These are phyloP conservation scores for Botrylloides violaceus DNA, from an alignment of 23 tunicate species.

Conservation along the genomic window DNA sequence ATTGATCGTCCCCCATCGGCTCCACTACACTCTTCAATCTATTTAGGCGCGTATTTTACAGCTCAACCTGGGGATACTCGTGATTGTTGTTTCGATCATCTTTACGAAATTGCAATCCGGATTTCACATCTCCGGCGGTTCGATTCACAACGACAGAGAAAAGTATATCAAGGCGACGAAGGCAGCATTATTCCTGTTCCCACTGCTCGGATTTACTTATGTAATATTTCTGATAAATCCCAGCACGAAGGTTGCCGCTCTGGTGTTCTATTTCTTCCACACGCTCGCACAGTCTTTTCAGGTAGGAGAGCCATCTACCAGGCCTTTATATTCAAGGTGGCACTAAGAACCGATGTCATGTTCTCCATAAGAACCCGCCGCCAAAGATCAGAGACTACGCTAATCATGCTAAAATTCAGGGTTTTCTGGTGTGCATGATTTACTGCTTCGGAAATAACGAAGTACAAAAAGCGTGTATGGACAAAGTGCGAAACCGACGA, in stretches of 20 bases:
- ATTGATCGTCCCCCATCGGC: too few species aligned
- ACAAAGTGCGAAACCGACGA: constrained; percentile 28
- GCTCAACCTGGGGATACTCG: constrained; percentile 58
- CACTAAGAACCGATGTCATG: too few species aligned
- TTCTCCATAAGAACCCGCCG: too few species aligned
- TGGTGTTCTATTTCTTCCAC: constrained; percentile 42
- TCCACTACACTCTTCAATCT: too few species aligned
- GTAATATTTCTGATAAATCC: constrained; percentile 62
- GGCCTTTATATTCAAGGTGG: too few species aligned
- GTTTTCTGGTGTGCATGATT: constrained; percentile 62
- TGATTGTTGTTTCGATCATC: constrained; percentile 58
- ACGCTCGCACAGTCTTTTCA: constrained; percentile 64
- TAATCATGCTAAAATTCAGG: too few species aligned
- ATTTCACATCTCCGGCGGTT: neutral
- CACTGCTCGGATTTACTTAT: constrained; percentile 83
- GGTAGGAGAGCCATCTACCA: too few species aligned
- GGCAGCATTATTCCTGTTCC: constrained; percentile 81
- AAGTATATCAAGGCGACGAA: constrained; percentile 55
- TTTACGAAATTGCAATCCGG: constrained; percentile 44
- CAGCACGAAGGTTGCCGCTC: constrained; percentile 12
- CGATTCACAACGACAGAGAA: constrained; percentile 8
- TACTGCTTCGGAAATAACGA: constrained; percentile 81
- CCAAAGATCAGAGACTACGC: too few species aligned
- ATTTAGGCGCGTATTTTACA: constrained; percentile 11
- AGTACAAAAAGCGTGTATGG: constrained; percentile 33